Evolutionary conservation across 2,888 invertebrate species (phyloP), one percentile per base, ranked within the genome.

Genomic region (Empis stercorea): DNA sequence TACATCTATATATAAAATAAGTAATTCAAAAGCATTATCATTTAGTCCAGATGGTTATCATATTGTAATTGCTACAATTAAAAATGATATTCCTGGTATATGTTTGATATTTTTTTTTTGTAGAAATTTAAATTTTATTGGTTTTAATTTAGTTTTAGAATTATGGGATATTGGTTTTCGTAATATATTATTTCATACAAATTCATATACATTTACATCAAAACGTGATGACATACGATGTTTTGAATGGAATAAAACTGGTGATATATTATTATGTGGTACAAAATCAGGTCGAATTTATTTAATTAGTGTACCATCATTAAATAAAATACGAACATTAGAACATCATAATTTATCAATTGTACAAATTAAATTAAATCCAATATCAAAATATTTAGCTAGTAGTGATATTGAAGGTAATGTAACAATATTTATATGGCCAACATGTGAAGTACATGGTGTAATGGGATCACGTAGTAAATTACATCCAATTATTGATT

Each of bases 401-500:
- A n/a, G n/a, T n/a, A 34, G n/a, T 34, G 34, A 34, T 34, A n/a
- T n/a, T n/a, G n/a, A 34, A n/a, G 34, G 34, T 34, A 34, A 34
- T 34, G n/a, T 34, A 5, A n/a, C 7, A 34, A 34, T 34, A 4
- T n/a, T 13, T 13, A n/a, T 34, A 34, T 34, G 34, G 34, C 34
- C 34, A 34, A 13, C 34, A 13, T 34, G 34, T 27, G 9, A 27
- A 27, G 9, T 27, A 1, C 50, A 59, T n/a, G 43, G 59, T 3
- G 55, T 54, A 1, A 50, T 65, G 4, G 50, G 53, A 16, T 56
- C 61, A 13, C 56, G 54, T 30, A 52, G 55, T 4, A 49, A 57
- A 43, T 46, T 56, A 13, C 46, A 53, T 6, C 56, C 59, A 9
- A 54, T 61, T 23, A 62, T 71, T 16, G 68, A 68, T 44, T 72